Conservation (phyloP, 2,888 invertebrate genomes). For the Epirrita christyi region DNA sequence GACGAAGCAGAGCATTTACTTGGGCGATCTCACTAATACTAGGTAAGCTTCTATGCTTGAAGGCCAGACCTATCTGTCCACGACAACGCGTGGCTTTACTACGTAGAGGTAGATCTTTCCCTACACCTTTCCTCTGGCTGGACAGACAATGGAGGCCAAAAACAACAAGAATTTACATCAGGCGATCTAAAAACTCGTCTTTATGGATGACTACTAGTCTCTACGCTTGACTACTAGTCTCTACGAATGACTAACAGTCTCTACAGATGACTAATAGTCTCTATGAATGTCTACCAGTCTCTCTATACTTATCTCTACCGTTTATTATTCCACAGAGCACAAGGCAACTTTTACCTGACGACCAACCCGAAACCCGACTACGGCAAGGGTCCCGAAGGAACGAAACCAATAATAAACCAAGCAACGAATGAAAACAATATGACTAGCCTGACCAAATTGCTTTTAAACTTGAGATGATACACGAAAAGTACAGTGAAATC, state of each 20-base stretch:
- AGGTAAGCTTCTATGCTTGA: constrained; percentile 48
- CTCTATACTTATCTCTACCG: not conserved
- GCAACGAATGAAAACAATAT: constrained; percentile 35
- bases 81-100: too few relatives aligned
- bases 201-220: too few relatives aligned
- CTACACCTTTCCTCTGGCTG: too few relatives aligned
- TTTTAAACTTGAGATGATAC: constrained; percentile 55
- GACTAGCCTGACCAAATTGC: constrained; percentile 46
- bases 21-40: constrained; percentile 69
- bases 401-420: constrained; percentile 46
- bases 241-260: too few relatives aligned
- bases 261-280: too few relatives aligned
- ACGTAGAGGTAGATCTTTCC: too few relatives aligned
- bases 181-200: too few relatives aligned
- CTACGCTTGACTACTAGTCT: too few relatives aligned
- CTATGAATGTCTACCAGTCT: not conserved
- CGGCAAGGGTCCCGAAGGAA: constrained; percentile 57
- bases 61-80: not conserved
- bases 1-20: constrained; percentile 49
- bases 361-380: constrained; percentile 59
- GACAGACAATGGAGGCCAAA: too few relatives aligned
- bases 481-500: constrained; percentile 20
- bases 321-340: constrained; percentile 51
- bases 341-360: constrained; percentile 68
- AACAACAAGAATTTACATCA: too few relatives aligned